Evolutionary conservation across 2,113 vertebrate species (phyloP), one percentile per base, ranked within the genome.

Genomic region (Phyllostomus discolor): DNA sequence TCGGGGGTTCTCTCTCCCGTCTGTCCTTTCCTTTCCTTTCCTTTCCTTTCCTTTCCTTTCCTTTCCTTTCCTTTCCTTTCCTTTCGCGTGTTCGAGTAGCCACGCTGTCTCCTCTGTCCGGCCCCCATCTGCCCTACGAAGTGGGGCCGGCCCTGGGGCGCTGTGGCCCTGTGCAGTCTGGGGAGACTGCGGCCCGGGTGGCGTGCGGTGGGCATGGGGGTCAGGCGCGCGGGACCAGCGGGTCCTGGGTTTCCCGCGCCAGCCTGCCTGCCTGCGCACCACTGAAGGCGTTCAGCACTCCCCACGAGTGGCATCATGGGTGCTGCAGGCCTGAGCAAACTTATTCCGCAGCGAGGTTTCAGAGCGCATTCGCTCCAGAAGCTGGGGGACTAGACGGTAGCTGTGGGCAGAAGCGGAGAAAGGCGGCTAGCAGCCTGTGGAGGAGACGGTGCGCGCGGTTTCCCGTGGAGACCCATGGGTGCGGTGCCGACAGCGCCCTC

Each of bases 81-180:
- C 38, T 41, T 41, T 24, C 7, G 0, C 22, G 15, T 41, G 66
- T 12, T 17, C 64, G 26, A 54, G 7, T 72, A 16, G 24, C 22
- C 12, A 15, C 52, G 9, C 41, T 33, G 31, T 78, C 52, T n/a
- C 12, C 20, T 75, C 46, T 10, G 38, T 5, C 8, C 0, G 52
- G 1, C 41, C 86, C 9, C 64, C 15, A 0, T 0, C 0, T 1
- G 11, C 26, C 46, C 41, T 22, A 22, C 5, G 19, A 10, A 0
- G 31, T 10, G 46, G 88, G 20, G 15, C 7, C 9, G 43, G 15
- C n/a, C 9, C 5, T 7, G 35, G 62, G 59, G 62, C 19, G 3
- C 5, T 2, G 0, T 35, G 5, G 1, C 16, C 50, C 14, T 10
- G 57, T 64, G 2, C 38, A 33, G 50, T 82, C 59, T 19, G 64